Percentiles rank a stretch among this genome's conserved stretches.
Evolutionary conservation across 1,140 invertebrate genomes (phyloP).

Genomic region (Homalodisca vitripennis): DNA sequence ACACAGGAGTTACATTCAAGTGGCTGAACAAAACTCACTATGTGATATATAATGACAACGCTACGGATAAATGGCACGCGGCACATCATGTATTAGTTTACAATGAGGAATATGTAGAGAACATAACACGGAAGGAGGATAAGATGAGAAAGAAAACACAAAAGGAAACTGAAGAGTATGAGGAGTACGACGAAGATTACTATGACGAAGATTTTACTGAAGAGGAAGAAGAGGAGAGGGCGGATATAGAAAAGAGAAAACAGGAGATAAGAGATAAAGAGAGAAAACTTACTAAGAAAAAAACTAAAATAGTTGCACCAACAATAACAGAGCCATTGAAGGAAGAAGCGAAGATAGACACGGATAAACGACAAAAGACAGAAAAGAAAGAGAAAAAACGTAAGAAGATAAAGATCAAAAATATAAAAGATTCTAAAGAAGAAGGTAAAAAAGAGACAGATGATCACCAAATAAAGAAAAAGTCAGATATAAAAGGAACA

Average conservation of each 20-base stretch:
- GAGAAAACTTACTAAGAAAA: not conserved
- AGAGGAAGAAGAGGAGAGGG: not conserved
- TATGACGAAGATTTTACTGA: not conserved
- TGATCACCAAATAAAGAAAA: no score
- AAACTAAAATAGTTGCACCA: no score
- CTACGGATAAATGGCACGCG: not conserved
- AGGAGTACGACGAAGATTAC: not conserved
- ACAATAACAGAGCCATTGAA: no score
- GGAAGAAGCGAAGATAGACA: no score
- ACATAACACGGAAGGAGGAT: not conserved
- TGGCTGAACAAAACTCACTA: not conserved
- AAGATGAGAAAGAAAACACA: not conserved
- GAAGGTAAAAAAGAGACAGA: no score
- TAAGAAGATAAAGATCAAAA: no score
- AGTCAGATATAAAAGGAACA: no score
- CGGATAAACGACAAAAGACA: no score
- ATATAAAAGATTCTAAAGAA: no score
- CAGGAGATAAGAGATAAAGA: not conserved
- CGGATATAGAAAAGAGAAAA: slow-evolving; percentile 7
- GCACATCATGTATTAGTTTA: not conserved
- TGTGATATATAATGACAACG: not conserved
- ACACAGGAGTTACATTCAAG: not conserved
- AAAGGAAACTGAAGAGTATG: not conserved
- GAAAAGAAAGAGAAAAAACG: no score
- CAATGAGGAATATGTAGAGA: slow-evolving; percentile 3